phyloP scores from a whole-genome alignment of 2,797 vertebrate genomes.

The Aphelocoma californica region DNA sequence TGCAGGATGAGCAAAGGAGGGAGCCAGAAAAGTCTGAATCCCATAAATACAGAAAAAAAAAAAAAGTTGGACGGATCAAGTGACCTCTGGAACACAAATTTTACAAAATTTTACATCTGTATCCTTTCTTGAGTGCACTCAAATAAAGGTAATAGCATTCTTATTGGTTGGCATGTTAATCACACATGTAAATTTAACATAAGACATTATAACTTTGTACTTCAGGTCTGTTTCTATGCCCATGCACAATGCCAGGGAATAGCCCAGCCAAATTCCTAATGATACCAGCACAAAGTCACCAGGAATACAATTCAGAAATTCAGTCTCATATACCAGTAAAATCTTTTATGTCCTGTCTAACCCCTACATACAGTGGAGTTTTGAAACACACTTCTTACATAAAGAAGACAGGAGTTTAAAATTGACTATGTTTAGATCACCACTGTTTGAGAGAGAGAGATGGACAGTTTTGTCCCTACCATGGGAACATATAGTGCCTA shows the following conservation, averaged over 20 bases:
- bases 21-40: neutral
- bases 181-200: neutral
- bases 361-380: neutral
- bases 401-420: neutral
- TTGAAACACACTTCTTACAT: neutral
- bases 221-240: neutral
- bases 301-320: neutral
- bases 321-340: neutral
- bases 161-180: neutral
- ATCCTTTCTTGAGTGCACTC: neutral
- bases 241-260: neutral
- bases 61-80: neutral
- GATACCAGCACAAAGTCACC: neutral
- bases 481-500: rapidly evolving
- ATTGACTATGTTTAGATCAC: neutral
- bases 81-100: neutral
- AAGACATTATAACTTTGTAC: neutral
- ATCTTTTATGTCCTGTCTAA: neutral
- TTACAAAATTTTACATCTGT: neutral
- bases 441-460: neutral
- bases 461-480: neutral
- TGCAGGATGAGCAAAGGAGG: neutral
- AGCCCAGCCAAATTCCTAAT: neutral
- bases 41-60: neutral
- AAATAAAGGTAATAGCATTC: neutral